Base-by-base conservation (phyloP, 2,888 invertebrate genomes). In the Altica lythri region DNA sequence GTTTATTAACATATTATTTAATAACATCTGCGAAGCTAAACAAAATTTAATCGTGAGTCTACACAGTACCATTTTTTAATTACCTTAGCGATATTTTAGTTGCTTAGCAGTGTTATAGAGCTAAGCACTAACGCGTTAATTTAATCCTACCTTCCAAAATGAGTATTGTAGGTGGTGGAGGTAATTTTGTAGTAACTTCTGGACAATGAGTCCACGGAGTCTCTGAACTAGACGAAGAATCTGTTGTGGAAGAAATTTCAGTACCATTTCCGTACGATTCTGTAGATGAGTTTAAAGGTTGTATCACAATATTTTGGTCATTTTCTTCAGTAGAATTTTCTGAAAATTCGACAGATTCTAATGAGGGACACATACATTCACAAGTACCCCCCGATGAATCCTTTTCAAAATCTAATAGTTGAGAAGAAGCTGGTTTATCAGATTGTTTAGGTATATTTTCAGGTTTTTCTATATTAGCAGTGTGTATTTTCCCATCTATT, bases 121-220 rank as follows among this genome's bases (percentile, higher is more conserved):
- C 38, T 29, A 47, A 47, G 47, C 47, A 10, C 65, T 63, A 47
- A 50, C 53, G 53, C 47, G n/a, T n/a, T n/a, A n/a, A n/a, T n/a
- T n/a, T n/a, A n/a, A 19, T 58, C 59, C 45, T 82, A 91, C 91
- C 91, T 91, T 91, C 90, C 74, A 91, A 81, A 74, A 91, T 88
- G 71, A 91, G 84, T 79, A 91, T 89, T 75, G 88, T 80, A 72
- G 84, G 85, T 77, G 86, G 81, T 73, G 84, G 80, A 74, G 83
- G 80, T 64, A 83, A 78, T 74, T 81, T 79, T 65, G 77, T 78
- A 40, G 75, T 77, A 44, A 71, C 65, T 61, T 72, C 77, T 61
- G 72, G 75, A 73, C 77, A 76, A 50, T 65, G 53, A 6, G 60
- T 59, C 13, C 56, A 51, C 45, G 53, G 46, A 40, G 32, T 50